phyloP scores from a whole-genome alignment of 2,113 vertebrate genomes.

The Connochaetes taurinus region DNA sequence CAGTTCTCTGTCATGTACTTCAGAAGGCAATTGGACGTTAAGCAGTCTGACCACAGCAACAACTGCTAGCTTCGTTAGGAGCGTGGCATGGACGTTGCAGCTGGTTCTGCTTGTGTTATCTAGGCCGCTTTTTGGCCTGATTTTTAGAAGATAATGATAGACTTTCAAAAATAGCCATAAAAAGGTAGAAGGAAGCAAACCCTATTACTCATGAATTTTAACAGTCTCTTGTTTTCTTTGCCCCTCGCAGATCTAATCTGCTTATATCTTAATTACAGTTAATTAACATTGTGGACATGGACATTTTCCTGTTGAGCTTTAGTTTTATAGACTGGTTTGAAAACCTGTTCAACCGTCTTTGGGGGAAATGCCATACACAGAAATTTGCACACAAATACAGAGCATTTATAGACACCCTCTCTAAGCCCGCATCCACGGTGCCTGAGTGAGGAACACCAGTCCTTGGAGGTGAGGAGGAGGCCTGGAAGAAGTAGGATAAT shows the following conservation, averaged over 20 bases:
- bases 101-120: background rate
- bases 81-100: background rate
- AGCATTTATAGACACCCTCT: background rate
- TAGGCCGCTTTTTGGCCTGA: background rate
- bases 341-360: background rate
- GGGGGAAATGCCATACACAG: background rate
- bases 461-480: background rate
- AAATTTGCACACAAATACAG: background rate
- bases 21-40: background rate
- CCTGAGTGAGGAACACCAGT: background rate
- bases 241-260: background rate
- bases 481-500: background rate
- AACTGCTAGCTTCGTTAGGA: background rate
- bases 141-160: constrained; percentile 18
- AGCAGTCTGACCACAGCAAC: background rate
- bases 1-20: background rate
- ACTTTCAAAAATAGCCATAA: background rate
- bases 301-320: background rate
- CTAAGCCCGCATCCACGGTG: background rate
- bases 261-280: background rate
- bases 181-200: background rate
- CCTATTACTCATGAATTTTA: background rate
- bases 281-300: background rate
- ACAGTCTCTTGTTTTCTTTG: background rate
- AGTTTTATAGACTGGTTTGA: background rate